Conservation (phyloP, 2,888 invertebrate species). For the Aphelenchoides bicaudatus region DNA sequence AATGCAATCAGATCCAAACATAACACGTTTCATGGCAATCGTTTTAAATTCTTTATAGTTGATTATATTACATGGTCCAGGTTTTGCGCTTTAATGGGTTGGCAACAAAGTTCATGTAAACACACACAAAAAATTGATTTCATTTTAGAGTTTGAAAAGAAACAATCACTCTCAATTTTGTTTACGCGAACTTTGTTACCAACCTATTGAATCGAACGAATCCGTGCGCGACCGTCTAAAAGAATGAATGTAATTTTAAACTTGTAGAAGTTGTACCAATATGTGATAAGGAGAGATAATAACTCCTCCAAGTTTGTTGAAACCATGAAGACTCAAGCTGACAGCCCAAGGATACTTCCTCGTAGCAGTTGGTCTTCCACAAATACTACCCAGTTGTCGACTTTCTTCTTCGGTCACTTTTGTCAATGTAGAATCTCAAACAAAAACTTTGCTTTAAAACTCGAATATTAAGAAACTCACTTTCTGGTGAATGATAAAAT, state of each 20-base stretch:
- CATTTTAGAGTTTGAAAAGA: background rate
- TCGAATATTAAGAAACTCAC: too few species aligned
- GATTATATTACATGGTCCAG: too few species aligned
- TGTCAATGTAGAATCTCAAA: conserved; percentile 14
- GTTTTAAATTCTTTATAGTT: conserved; percentile 11
- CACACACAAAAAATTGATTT: background rate
- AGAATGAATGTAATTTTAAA: too few species aligned
- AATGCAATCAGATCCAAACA: conserved; percentile 13
- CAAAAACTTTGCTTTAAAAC: too few species aligned
- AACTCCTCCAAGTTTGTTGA: conserved; percentile 31
- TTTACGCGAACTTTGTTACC: too few species aligned
- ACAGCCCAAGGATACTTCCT: conserved; percentile 52
- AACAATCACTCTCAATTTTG: background rate
- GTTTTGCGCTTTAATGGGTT: background rate
- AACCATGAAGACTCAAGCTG: conserved; percentile 31
- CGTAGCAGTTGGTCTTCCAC: conserved; percentile 21
- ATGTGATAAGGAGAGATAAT: conserved; percentile 58
- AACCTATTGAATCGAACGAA: conserved; percentile 46
- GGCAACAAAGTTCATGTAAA: background rate
- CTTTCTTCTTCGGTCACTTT: conserved; percentile 19
- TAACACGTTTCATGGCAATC: conserved; percentile 1
- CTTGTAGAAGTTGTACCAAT: too few species aligned
- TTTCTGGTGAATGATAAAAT: too few species aligned
- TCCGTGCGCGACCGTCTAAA: conserved; percentile 57
- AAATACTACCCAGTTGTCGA: conserved; percentile 17